A percentile compares a stretch with the other conserved stretches of the same genome.
These are phyloP conservation scores for Megaceryle alcyon DNA, from an alignment of 2,797 vertebrate genomes.

Conservation along the genomic window DNA sequence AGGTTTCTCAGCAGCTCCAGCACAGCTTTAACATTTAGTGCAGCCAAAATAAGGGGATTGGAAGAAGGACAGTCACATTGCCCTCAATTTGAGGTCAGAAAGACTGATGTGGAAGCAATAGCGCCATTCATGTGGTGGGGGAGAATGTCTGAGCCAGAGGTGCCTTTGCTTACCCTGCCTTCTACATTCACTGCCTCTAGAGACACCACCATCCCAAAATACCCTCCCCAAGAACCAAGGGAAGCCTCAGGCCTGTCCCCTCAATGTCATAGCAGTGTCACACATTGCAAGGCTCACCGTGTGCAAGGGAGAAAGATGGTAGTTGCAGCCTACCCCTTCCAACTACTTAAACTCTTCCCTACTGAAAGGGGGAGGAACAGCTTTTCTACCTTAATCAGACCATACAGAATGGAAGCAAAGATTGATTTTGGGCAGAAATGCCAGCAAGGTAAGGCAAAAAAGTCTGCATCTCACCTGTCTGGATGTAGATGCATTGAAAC, in stretches of 20 bases:
- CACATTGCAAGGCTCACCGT: background rate
- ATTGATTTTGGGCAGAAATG: background rate
- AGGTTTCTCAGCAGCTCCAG: background rate
- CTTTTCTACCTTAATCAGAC: background rate
- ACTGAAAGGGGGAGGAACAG: background rate
- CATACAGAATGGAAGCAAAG: background rate
- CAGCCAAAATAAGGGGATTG: background rate
- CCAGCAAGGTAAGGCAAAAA: background rate
- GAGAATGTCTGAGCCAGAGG: background rate
- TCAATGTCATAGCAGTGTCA: background rate
- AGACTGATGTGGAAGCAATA: background rate
- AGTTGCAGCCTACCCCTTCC: background rate
- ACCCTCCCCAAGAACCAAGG: background rate
- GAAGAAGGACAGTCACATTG: background rate
- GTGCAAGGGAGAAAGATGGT: background rate
- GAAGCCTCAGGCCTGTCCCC: background rate
- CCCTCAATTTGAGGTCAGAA: background rate
- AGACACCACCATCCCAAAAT: background rate
- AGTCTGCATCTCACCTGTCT: background rate
- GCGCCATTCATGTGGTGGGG: fast-evolving
- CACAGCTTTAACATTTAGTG: background rate
- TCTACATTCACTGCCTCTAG: background rate
- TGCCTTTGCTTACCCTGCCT: background rate
- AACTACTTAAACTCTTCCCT: background rate
- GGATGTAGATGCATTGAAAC: background rate